A percentile compares a stretch with the other conserved stretches of the same genome.
phyloP scores from a whole-genome alignment of 2,888 invertebrate genomes.

The Nomada lathburiana region DNA sequence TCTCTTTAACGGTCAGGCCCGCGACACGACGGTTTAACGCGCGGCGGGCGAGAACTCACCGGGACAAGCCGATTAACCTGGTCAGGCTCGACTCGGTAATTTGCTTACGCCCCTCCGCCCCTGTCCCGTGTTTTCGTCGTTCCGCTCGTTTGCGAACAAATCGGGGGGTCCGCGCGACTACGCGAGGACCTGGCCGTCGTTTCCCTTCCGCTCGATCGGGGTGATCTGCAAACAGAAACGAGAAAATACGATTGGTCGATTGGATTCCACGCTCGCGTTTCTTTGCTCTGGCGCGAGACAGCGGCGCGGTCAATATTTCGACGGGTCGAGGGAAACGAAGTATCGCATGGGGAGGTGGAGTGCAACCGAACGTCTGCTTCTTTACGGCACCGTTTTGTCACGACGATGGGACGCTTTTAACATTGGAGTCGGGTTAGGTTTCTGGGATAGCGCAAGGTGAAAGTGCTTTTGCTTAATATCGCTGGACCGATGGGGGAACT shows the following conservation, averaged over 20 bases:
- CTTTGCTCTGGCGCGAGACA: slow-evolving; percentile 2
- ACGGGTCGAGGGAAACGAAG: background rate
- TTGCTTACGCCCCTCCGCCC: slow-evolving; percentile 51
- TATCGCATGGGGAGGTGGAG: background rate
- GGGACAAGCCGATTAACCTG: slow-evolving; percentile 60
- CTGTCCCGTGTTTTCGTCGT: slow-evolving; percentile 51
- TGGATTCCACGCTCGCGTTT: slow-evolving; percentile 42
- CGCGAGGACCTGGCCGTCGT: slow-evolving; percentile 12
- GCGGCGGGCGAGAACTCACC: slow-evolving; percentile 24
- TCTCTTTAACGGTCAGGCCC: slow-evolving; percentile 19
- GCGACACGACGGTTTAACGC: slow-evolving; percentile 45
- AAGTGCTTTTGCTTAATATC: too few species aligned
- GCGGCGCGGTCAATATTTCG: slow-evolving; percentile 42
- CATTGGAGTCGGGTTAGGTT: background rate
- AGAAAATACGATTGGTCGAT: slow-evolving; percentile 46
- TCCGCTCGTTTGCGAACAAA: slow-evolving; percentile 33
- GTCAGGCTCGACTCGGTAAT: slow-evolving; percentile 60
- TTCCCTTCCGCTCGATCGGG: slow-evolving; percentile 37
- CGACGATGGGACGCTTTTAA: background rate
- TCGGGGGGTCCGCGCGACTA: slow-evolving; percentile 42
- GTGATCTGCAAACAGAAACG: slow-evolving; percentile 63
- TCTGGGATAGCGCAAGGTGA: background rate
- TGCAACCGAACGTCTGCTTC: background rate
- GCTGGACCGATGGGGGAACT: too few species aligned
- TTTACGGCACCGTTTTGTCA: background rate